Conservation (phyloP, 2,113 vertebrate species). For the Brachypodius melanocephalos region DNA sequence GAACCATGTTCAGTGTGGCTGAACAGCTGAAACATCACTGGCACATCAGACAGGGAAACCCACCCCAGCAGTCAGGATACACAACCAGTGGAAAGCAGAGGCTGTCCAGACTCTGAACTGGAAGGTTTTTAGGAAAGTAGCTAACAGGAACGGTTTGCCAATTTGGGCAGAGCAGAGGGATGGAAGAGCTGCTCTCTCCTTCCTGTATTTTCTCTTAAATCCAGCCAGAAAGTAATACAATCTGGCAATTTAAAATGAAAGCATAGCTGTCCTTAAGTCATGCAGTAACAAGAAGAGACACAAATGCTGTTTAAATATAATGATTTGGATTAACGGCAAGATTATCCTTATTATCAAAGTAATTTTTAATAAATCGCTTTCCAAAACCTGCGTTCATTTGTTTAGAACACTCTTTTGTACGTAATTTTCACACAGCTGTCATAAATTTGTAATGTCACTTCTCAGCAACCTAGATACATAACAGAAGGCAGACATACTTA, state of each 20-base stretch:
- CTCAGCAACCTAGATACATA: neutral
- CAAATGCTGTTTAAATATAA: neutral
- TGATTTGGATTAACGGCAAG: neutral
- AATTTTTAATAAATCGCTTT: neutral
- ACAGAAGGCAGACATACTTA: neutral
- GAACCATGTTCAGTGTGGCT: neutral
- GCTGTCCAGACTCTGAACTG: neutral
- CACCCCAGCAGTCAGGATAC: neutral
- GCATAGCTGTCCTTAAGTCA: neutral
- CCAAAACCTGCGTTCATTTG: neutral
- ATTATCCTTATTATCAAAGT: neutral
- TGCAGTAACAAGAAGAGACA: neutral
- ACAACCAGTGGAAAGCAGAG: fast-evolving
- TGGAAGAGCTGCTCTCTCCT: neutral
- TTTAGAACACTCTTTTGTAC: neutral
- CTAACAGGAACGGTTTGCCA: neutral
- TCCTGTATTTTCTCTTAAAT: neutral
- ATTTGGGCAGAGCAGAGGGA: neutral
- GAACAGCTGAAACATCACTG: neutral
- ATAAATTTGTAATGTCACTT: neutral
- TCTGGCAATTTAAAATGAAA: neutral
- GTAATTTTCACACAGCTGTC: neutral
- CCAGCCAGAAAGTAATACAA: neutral
- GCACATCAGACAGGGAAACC: neutral
- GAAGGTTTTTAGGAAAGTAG: neutral